These are phyloP conservation scores for Xestoiulus laeticollis DNA, from an alignment of 2,888 invertebrate genomes.

Conservation along the genomic window DNA sequence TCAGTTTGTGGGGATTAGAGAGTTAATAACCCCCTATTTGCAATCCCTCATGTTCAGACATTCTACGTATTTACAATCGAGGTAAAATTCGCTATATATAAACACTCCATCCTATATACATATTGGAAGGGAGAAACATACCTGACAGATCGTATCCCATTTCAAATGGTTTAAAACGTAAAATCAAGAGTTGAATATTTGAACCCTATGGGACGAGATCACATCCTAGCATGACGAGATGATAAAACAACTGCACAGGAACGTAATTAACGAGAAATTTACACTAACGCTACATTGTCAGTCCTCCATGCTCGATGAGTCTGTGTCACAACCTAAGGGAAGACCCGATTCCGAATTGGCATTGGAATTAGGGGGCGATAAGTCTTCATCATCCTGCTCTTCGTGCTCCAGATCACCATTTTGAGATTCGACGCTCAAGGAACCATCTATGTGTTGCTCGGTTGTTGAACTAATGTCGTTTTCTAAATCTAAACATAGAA, in stretches of 20 bases:
- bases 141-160: constrained; percentile 27
- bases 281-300: constrained; percentile 27
- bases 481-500: constrained; percentile 49
- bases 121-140: constrained; percentile 40
- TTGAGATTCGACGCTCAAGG: constrained; percentile 53
- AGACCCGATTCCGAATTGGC: constrained; percentile 19
- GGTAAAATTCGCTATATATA: constrained; percentile 27
- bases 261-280: constrained; percentile 13
- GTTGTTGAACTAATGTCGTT: constrained; percentile 56
- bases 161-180: not conserved
- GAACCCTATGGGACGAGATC: constrained; percentile 27
- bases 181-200: not conserved
- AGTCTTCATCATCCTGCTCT: constrained; percentile 51
- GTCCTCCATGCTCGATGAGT: constrained; percentile 55
- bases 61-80: not conserved
- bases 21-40: not conserved
- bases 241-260: constrained; percentile 32
- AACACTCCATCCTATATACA: constrained; percentile 4
- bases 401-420: constrained; percentile 54
- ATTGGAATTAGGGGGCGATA: constrained; percentile 40
- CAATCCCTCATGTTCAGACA: not conserved
- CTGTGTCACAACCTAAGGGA: constrained; percentile 54
- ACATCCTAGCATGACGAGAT: constrained; percentile 1
- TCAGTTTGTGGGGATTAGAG: not conserved
- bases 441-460: constrained; percentile 50